Percentiles rank a stretch among this genome's conserved stretches.
Evolutionary conservation across 1,140 invertebrate species (phyloP).

Genomic region (Parapsyche elsis): DNA sequence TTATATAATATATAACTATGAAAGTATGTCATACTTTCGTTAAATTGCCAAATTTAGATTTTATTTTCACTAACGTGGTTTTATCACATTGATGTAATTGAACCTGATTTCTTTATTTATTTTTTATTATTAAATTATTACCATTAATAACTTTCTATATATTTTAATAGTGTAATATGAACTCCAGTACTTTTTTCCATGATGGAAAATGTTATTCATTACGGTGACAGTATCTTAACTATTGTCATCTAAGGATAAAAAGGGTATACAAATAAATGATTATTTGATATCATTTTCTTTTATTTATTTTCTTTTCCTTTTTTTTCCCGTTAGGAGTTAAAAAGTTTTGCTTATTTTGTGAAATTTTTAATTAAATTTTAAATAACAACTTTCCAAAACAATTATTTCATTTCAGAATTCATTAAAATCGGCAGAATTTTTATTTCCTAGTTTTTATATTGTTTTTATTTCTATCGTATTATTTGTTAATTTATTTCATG

Average conservation of each 20-base stretch:
- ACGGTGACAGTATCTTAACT: too few species aligned
- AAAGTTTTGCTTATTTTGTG: constrained; percentile 12
- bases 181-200: too few species aligned
- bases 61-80: not conserved
- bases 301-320: constrained; percentile 2
- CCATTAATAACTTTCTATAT: too few species aligned
- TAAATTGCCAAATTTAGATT: constrained; percentile 18
- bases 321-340: not conserved
- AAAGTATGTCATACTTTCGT: not conserved
- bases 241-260: not conserved
- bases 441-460: not conserved
- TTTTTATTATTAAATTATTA: not conserved
- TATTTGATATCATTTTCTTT: constrained; percentile 13
- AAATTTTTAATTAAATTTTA: too few species aligned
- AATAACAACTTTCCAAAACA: too few species aligned
- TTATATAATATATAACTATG: not conserved
- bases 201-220: too few species aligned
- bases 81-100: not conserved
- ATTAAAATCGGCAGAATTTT: too few species aligned
- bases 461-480: too few species aligned
- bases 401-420: too few species aligned
- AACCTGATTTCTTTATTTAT: not conserved
- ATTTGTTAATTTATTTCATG: too few species aligned
- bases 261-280: constrained; percentile 3
- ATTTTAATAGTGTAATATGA: too few species aligned